Percentiles rank a stretch among this genome's conserved stretches.
phyloP scores from a whole-genome alignment of 1,140 invertebrate genomes.

The Dreissena polymorpha region DNA sequence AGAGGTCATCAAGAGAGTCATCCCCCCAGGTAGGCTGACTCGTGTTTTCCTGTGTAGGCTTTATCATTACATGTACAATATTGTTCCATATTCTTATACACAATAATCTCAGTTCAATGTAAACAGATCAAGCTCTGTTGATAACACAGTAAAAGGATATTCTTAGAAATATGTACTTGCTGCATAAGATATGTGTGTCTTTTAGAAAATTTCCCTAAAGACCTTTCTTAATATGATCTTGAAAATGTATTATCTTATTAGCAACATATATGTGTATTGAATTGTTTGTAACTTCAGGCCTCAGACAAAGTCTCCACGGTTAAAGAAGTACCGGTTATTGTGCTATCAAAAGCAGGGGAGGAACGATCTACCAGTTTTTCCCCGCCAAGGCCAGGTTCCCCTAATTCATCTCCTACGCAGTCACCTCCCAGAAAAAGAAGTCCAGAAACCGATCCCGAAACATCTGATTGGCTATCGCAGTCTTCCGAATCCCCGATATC shows the following conservation, averaged over 20 bases:
- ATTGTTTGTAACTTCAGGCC: constrained; percentile 10
- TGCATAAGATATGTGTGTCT: background rate
- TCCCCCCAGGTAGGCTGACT: constrained; percentile 16
- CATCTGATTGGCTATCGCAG: constrained; percentile 53
- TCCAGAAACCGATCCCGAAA: constrained; percentile 42
- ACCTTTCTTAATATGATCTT: too few relatives aligned
- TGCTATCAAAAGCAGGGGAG: constrained; percentile 36
- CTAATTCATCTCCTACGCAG: constrained; percentile 49
- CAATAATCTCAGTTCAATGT: too few relatives aligned
- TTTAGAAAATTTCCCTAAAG: too few relatives aligned
- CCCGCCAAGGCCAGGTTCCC: background rate
- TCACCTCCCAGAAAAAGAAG: constrained; percentile 33
- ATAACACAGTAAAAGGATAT: background rate
- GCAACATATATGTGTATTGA: too few relatives aligned
- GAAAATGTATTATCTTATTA: too few relatives aligned
- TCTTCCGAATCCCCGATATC: constrained; percentile 51
- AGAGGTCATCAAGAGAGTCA: constrained; percentile 9
- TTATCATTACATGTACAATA: background rate
- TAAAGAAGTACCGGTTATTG: constrained; percentile 30
- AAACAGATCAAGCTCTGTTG: too few relatives aligned
- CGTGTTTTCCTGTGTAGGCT: background rate
- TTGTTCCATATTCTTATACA: background rate
- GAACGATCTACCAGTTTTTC: constrained; percentile 19
- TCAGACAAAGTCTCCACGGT: constrained; percentile 7
- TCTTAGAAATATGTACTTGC: background rate